Evolutionary conservation across 2,113 vertebrate species (phyloP), one percentile per base, ranked within the genome.

Genomic region (Tinamus guttatus): DNA sequence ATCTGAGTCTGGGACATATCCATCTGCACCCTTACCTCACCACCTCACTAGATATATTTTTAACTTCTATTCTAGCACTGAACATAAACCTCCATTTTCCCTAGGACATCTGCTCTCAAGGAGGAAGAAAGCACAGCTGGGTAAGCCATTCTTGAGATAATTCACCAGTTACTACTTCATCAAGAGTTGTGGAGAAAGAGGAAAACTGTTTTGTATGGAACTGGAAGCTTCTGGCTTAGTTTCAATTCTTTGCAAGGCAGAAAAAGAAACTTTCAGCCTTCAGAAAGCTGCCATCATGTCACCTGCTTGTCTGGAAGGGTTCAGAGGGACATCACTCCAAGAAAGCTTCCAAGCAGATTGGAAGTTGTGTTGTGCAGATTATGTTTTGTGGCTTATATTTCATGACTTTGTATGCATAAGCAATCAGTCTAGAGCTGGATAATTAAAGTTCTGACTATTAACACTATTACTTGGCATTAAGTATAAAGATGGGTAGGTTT

Each of bases 361-460:
- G 0, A 2, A 24, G 34, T 7, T 27, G 2, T 12, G 25, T 68
- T 81, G 43, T 47, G 24, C 6, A 59, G 11, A n/a, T 51, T 25
- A 41, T 13, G 3, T 16, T 77, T 32, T 24, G 45, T 20, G 8
- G 18, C 52, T 65, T 52, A 71, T 2, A 2, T 62, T 56, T 68
- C 38, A n/a, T 25, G 43, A 11, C 2, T 43, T 25, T 22, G 9
- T 22, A 70, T 4, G 16, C 15, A 6, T 58, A 30, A 68, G n/a
- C 40, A 38, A 82, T 25, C 65, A 45, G 25, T 21, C 49, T 49
- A 49, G 49, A 49, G 49, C 49, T 22, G 21, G 24, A 49, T 19
- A 49, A 49, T 49, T 49, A 24, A 49, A 49, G 49, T 49, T 22
- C 49, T 24, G 49, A 49, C 49, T 22, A 24, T 24, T 49, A 22